These are phyloP conservation scores for Cataglyphis altisquamis DNA, from an alignment of 2,888 invertebrate genomes.

Conservation along the genomic window DNA sequence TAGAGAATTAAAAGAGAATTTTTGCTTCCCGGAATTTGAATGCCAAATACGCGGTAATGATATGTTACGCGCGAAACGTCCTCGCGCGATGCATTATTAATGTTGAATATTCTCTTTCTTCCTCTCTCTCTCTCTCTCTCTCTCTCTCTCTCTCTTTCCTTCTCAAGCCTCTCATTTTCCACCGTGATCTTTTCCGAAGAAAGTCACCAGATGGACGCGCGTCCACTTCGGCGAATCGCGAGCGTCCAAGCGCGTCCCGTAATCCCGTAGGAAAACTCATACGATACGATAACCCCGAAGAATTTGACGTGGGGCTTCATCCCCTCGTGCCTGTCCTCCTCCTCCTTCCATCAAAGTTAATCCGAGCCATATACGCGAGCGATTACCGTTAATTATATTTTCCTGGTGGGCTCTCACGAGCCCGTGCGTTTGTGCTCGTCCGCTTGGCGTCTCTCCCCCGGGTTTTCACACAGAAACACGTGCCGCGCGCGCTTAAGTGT, in stretches of 20 bases:
- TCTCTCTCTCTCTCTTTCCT: no score
- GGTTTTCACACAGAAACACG: constrained; percentile 64
- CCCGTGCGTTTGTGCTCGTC: constrained; percentile 56
- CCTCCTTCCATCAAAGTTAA: constrained; percentile 76
- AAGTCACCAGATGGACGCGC: neutral
- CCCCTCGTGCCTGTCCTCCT: constrained; percentile 48
- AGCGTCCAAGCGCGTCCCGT: constrained; percentile 36
- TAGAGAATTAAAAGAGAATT: constrained; percentile 54
- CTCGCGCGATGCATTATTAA: constrained; percentile 55
- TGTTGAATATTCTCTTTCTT: constrained; percentile 3
- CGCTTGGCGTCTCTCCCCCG: constrained; percentile 58
- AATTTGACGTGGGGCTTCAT: constrained; percentile 77
- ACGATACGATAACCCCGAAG: constrained; percentile 79
- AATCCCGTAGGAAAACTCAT: constrained; percentile 78
- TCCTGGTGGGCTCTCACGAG: constrained; percentile 74
- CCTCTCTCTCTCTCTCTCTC: neutral
- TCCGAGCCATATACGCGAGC: constrained; percentile 85
- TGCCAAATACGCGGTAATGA: constrained; percentile 55
- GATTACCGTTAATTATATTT: constrained; percentile 86
- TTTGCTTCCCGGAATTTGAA: constrained; percentile 56
- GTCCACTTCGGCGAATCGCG: constrained; percentile 37
- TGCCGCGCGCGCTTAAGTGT: constrained; percentile 60
- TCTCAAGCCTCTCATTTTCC: constrained; percentile 7
- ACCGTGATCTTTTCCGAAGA: constrained; percentile 58
- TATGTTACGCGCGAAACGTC: constrained; percentile 44